Evolutionary conservation across 2,888 invertebrate species (phyloP), one percentile per base, ranked within the genome.

Genomic region (Oscheius myriophilus): DNA sequence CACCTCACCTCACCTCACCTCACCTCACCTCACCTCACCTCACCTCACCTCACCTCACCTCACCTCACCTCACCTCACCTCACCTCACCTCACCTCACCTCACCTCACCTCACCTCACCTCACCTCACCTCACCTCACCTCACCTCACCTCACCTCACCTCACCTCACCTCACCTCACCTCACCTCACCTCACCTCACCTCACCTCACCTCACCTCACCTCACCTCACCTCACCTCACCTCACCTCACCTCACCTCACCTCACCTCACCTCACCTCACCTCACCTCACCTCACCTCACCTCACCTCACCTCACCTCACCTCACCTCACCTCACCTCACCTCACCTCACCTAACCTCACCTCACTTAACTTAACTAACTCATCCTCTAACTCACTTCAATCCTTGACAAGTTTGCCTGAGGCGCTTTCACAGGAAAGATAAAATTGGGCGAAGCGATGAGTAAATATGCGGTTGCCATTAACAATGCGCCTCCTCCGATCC

Each of bases 401-500:
- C 69, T 64, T 7, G 84, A 77, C 9, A 79, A 64, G 63, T 84
- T 85, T 21, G 81, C 66, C 49, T 76, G 70, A 21, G 78, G 79
- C 26, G 71, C 64, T 3, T 67, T 70, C 39, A 75, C 79, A 1
- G 84, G 85, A 59, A 84, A 86, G 33, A 85, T 58, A 66, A 86
- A 86, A 54, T 84, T 80, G 0, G 84, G 83, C 11, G 82, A 73
- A 2, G 84, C 82, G 23, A 84, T 82, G 52, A 84, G 68, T 16
- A 86, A 72, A 65, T 86, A 82, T 14, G 84, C 81, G 16, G 79
- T 61, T 1, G 85, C 82, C 58, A 86, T 82, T n/a, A 86, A 66
- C 9, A 86, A 68, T 16, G 84, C 82, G 43, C 86, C 86, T 1
- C 73, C 81, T 12, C 86, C 86, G 53, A 86, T 86, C 84, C 84